Evolutionary conservation across 1,140 invertebrate species (phyloP).

Genomic region (Babylonia areolata): DNA sequence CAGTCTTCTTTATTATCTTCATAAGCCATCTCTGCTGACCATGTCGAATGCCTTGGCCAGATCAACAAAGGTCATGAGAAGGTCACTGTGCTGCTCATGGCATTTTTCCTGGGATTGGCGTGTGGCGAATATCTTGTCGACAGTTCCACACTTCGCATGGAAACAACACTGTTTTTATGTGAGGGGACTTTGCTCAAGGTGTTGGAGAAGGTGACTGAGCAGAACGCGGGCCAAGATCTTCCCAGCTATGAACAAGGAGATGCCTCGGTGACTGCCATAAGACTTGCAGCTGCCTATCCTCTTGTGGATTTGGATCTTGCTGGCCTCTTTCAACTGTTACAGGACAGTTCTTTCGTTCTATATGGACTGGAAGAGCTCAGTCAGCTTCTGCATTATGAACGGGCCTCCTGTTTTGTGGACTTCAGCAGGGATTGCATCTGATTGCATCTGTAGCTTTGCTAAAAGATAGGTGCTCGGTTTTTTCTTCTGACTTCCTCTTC

Average conservation of each 20-base stretch:
- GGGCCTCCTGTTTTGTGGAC: slow-evolving; percentile 40
- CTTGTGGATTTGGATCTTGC: slow-evolving; percentile 46
- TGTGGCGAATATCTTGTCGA: slow-evolving; percentile 47
- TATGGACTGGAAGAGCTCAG: slow-evolving; percentile 33
- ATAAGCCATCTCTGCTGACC: slow-evolving; percentile 39
- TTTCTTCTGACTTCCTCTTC: slow-evolving; percentile 31
- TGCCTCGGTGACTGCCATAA: slow-evolving; percentile 46
- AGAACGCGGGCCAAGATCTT: slow-evolving; percentile 49
- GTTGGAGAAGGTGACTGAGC: slow-evolving; percentile 38
- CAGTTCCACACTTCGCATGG: slow-evolving; percentile 35
- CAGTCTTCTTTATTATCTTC: slow-evolving; percentile 11
- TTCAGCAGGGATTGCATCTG: slow-evolving; percentile 48
- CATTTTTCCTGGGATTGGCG: slow-evolving; percentile 48
- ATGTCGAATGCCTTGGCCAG: slow-evolving; percentile 27
- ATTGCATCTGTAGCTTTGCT: slow-evolving; percentile 38
- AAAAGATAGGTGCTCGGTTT: slow-evolving; percentile 35
- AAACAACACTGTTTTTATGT: slow-evolving; percentile 44
- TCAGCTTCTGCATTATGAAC: slow-evolving; percentile 21
- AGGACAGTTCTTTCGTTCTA: slow-evolving; percentile 34
- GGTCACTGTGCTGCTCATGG: slow-evolving; percentile 49
- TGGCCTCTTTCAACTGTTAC: slow-evolving; percentile 48
- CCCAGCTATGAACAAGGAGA: slow-evolving; percentile 45
- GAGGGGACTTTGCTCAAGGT: slow-evolving; percentile 36
- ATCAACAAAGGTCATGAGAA: slow-evolving; percentile 53
- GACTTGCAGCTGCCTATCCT: slow-evolving; percentile 29